phyloP scores from a whole-genome alignment of 2,797 vertebrate species.

The Alcedo quadribrachys region DNA sequence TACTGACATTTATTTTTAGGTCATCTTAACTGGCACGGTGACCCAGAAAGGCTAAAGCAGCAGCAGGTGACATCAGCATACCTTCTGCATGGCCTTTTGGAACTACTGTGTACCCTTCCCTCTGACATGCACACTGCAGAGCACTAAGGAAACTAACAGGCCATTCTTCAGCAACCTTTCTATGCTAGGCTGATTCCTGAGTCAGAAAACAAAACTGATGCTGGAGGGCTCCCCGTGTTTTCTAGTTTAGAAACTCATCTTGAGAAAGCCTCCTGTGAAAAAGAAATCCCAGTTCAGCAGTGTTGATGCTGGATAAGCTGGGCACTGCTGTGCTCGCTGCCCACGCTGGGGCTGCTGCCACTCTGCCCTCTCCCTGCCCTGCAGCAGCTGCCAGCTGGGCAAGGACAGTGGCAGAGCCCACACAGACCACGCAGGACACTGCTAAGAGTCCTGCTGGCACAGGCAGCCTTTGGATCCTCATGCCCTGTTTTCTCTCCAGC shows the following conservation, averaged over 20 bases:
- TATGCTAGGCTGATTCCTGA: not conserved
- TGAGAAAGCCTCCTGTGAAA: not conserved
- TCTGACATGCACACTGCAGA: not conserved
- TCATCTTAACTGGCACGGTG: not conserved
- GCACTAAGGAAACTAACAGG: not conserved
- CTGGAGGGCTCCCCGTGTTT: not conserved
- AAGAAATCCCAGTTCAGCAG: not conserved
- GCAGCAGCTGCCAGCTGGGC: not conserved
- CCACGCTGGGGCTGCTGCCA: not conserved
- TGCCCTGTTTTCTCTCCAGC: not conserved
- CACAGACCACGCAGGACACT: not conserved
- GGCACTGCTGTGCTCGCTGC: not conserved
- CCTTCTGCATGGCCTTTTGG: not conserved
- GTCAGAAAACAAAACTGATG: not conserved
- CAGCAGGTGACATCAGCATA: not conserved
- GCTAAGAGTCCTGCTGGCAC: not conserved
- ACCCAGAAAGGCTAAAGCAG: not conserved
- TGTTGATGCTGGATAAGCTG: not conserved
- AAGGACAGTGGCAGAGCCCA: not conserved
- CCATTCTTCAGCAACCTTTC: not conserved
- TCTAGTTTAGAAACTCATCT: not conserved
- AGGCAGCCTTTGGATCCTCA: not conserved
- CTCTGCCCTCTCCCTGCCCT: not conserved
- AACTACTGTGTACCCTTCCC: not conserved
- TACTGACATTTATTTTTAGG: not conserved